A percentile compares a stretch with the other conserved stretches of the same genome.
These are phyloP conservation scores for Ceratothoa steindachneri DNA, from an alignment of 2,888 invertebrate genomes.

Conservation along the genomic window DNA sequence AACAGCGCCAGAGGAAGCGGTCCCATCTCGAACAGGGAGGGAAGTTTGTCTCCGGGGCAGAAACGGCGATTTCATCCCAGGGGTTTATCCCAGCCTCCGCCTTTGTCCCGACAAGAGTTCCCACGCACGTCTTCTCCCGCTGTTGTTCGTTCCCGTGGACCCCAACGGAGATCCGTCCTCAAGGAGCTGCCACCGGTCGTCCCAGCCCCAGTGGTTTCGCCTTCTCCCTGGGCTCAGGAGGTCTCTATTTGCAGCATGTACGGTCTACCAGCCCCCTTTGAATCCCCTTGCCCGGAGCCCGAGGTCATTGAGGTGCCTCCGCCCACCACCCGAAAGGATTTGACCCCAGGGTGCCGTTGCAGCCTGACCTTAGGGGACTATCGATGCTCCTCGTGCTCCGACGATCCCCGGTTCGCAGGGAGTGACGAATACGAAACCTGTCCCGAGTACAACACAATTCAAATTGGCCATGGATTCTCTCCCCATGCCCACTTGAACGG, in stretches of 20 bases:
- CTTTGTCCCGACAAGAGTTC: slow-evolving; percentile 9
- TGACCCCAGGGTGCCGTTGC: neutral
- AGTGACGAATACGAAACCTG: neutral
- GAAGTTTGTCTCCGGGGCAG: neutral
- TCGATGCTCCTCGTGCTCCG: neutral
- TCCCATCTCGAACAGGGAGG: neutral
- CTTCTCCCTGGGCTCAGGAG: neutral
- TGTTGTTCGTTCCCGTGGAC: neutral
- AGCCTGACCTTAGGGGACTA: neutral
- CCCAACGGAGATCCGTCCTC: neutral
- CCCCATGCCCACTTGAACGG: neutral
- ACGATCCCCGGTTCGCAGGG: neutral
- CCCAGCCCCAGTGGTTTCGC: neutral
- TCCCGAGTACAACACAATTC: neutral
- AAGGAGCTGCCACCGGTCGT: neutral
- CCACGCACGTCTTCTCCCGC: neutral
- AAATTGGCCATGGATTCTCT: slow-evolving; percentile 1
- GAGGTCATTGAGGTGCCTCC: neutral
- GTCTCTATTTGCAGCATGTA: neutral
- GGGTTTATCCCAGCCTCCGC: slow-evolving; percentile 29
- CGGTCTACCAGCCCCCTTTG: neutral
- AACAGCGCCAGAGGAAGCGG: slow-evolving; percentile 9
- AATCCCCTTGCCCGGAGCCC: neutral
- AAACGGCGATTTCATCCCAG: neutral
- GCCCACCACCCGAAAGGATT: neutral